Base-by-base conservation (phyloP, 2,113 vertebrate genomes). In the Ctenodactylus gundi region DNA sequence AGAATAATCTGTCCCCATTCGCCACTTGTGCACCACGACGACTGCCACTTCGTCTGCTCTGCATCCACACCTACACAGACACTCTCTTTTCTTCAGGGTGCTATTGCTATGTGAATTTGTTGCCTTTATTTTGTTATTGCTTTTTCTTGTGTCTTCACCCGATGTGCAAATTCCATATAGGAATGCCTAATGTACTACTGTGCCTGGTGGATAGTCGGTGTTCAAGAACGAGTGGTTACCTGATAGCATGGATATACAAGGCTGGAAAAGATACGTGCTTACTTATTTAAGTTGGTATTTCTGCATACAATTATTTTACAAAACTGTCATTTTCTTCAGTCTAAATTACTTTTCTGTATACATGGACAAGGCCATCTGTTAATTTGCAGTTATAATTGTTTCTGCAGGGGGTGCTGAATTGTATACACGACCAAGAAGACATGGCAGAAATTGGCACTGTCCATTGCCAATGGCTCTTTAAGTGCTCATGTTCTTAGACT, bases 361-460 rank as follows among this genome's bases (percentile, higher is more conserved):
- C 41, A 12, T 1, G 60, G 70, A 84, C 53, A 81, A 53, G 70
- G 86, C 86, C 93, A 96, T 95, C 94, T 96, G 96, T 88, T 95
- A 67, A 88, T 95, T 81, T 93, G 36, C 53, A 62, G 83, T 80
- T 68, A 75, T 80, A 94, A 95, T 86, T 96, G 65, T 93, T 94
- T 96, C 91, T 36, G 41, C 94, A 96, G 75, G 96, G 75, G 87
- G 55, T 51, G 60, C 87, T 96, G 94, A 95, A 91, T 95, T 95
- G 89, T 53, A 94, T 53, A 87, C 91, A 73, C 44, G 86, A 76
- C 93, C 60, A 12, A 73, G 88, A 83, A 57, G 82, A 87, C 53
- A 20, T 78, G 73, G 93, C 68, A 41, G 67, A 83, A 36, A 39
- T 58, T 13, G 21, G 46, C 46, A 31, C 41, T 10, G 2, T 31